Conservation (phyloP, 2,888 invertebrate species). For the Punctoribates punctum region DNA sequence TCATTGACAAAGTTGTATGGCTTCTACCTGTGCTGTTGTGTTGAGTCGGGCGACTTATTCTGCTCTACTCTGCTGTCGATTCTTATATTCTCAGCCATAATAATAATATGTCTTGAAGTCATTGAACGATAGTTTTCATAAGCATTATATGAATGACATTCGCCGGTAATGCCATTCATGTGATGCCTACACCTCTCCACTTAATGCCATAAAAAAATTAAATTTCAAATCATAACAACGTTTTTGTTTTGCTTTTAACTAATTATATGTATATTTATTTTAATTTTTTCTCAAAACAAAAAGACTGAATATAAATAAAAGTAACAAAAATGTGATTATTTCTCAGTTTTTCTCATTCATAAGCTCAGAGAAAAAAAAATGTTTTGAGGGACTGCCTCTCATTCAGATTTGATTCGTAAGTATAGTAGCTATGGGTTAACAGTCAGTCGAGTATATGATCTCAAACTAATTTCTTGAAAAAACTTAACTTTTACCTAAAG, state of each 20-base stretch:
- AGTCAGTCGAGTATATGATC: neutral
- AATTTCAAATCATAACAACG: too few relatives aligned
- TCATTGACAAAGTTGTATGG: conserved; percentile 9
- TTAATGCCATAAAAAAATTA: too few relatives aligned
- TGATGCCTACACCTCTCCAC: neutral
- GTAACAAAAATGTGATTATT: conserved; percentile 24
- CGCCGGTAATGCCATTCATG: neutral
- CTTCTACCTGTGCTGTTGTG: neutral
- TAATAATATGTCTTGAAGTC: conserved; percentile 2
- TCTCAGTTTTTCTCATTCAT: neutral
- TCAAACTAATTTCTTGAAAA: neutral
- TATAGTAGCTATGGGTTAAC: neutral
- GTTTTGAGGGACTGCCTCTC: neutral
- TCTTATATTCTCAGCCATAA: neutral
- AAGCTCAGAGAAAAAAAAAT: neutral
- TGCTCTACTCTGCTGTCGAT: neutral
- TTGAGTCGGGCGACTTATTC: neutral
- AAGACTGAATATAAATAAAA: neutral
- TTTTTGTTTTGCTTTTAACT: too few relatives aligned
- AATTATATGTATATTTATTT: too few relatives aligned
- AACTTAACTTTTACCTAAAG: conserved; percentile 12
- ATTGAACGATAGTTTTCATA: conserved; percentile 23
- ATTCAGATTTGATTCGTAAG: neutral
- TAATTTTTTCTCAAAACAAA: neutral
- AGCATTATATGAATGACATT: conserved; percentile 14